Evolutionary conservation across 2,797 vertebrate species (phyloP).

Genomic region (Girardinus metallicus): DNA sequence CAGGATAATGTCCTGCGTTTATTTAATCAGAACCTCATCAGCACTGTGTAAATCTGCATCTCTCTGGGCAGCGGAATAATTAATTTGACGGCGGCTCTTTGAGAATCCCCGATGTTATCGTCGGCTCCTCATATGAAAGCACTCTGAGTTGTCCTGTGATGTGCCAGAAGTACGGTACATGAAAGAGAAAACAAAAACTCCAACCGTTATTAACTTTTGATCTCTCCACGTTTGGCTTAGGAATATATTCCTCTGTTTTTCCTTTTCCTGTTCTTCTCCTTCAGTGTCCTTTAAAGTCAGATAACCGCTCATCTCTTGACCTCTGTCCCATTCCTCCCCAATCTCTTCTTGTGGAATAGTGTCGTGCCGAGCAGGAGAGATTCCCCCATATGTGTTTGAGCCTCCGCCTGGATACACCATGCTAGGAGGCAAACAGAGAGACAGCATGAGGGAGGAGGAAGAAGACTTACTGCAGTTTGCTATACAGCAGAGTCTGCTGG

Average conservation of each 20-base stretch:
- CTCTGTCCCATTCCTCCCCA: slow-evolving; percentile 26
- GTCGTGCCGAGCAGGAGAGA: slow-evolving; percentile 90
- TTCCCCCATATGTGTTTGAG: slow-evolving; percentile 91
- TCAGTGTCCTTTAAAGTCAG: slow-evolving; percentile 22
- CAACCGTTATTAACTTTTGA: neutral
- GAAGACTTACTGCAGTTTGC: slow-evolving; percentile 96
- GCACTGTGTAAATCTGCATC: slow-evolving; percentile 23
- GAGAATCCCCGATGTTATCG: slow-evolving; percentile 22
- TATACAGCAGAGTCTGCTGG: slow-evolving; percentile 97
- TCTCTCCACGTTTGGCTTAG: slow-evolving; percentile 12
- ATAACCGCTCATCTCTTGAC: slow-evolving; percentile 46
- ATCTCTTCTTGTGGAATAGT: slow-evolving; percentile 72
- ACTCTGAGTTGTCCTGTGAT: neutral
- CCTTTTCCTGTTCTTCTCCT: slow-evolving; percentile 5
- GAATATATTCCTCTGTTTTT: neutral
- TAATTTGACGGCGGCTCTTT: slow-evolving; percentile 14
- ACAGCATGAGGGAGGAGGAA: slow-evolving; percentile 90
- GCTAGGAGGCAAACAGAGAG: slow-evolving; percentile 90
- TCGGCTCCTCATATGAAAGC: neutral
- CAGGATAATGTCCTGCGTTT: neutral
- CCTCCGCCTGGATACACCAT: slow-evolving; percentile 91
- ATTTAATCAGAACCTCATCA: slow-evolving; percentile 2
- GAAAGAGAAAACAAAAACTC: neutral
- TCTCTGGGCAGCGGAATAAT: neutral
- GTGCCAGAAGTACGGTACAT: neutral